Conservation (phyloP, 1,140 invertebrate species). For the Acarapis woodi region DNA sequence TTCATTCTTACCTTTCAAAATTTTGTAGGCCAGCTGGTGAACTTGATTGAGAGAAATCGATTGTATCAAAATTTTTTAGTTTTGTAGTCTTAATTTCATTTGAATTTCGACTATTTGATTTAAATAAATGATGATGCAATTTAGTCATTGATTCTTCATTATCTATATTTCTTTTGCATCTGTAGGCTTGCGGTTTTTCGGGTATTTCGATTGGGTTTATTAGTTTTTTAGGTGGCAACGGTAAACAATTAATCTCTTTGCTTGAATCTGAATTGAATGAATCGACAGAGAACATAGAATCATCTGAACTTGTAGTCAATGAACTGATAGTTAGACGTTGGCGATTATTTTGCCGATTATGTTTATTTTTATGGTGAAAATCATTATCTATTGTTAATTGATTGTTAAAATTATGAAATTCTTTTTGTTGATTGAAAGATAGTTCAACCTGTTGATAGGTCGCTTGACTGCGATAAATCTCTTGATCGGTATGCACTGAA, state of each 20-base stretch:
- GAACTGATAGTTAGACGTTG: conserved; percentile 19
- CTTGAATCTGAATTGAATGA: neutral
- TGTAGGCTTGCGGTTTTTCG: neutral
- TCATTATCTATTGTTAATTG: neutral
- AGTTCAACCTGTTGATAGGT: conserved; percentile 30
- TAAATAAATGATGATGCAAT: no score
- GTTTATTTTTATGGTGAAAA: neutral
- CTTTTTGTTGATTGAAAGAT: conserved; percentile 14
- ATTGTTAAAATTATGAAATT: conserved; percentile 2
- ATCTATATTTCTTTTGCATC: neutral
- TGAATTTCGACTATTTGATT: no score
- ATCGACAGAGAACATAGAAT: conserved; percentile 9
- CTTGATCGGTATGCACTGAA: conserved; percentile 46
- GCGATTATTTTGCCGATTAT: neutral
- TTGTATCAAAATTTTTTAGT: no score
- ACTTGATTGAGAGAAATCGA: no score
- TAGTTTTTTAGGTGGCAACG: neutral
- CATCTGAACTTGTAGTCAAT: conserved; percentile 14
- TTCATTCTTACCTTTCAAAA: no score
- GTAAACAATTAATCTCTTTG: neutral
- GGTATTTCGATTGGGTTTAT: neutral
- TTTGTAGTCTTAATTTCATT: no score
- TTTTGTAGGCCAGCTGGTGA: no score
- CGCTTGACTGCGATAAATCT: conserved; percentile 17
- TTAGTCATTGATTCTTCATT: neutral